Evolutionary conservation across 2,888 invertebrate genomes (phyloP), one percentile per base, ranked within the genome.

Genomic region (Tipula vernalis): DNA sequence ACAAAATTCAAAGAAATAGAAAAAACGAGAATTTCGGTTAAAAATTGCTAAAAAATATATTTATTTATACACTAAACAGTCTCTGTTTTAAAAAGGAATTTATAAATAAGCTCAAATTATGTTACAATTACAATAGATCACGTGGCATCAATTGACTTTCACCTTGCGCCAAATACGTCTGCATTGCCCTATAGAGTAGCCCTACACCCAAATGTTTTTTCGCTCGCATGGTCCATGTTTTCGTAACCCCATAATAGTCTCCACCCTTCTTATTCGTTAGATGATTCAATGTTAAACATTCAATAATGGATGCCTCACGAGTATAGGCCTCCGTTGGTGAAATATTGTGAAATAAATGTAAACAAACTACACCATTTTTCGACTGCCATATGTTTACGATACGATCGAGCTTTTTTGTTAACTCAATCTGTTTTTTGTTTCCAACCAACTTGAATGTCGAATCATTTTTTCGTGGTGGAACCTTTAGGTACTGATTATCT

Each of bases 271-370:
- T 91, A 91, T 98, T 98, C 47, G 95, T 96, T 88, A 98, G 91
- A 89, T 96, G 95, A 0, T 93, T 91, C 4, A 96, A 89, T 0
- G 96, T 96, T 6, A 99, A 91, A 0, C 97, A 97, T 89, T 97
- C 97, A 15, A 99, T 98, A 94, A 99, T 98, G 10, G 97, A 95
- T 0, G 98, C 98, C 91, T 99, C 99, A 88, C 98, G 93, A 0
- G 98, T 98, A 89, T 96, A 97, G 0, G 99, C 99, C 91, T 99
- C 99, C 0, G 95, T 96, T 0, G 98, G 96, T 86, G 97, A 95
- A 0, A 96, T 95, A 91, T 98, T 98, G 89, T 97, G 97, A 90
- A 98, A 99, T 84, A 98, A 94, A 89, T 97, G 97, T 0, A 99
- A 92, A 87, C 98, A 98, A 0, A 99, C 94, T 0, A 99, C 98